These are phyloP conservation scores for Eurois occulta DNA, from an alignment of 2,888 invertebrate species.

Conservation along the genomic window DNA sequence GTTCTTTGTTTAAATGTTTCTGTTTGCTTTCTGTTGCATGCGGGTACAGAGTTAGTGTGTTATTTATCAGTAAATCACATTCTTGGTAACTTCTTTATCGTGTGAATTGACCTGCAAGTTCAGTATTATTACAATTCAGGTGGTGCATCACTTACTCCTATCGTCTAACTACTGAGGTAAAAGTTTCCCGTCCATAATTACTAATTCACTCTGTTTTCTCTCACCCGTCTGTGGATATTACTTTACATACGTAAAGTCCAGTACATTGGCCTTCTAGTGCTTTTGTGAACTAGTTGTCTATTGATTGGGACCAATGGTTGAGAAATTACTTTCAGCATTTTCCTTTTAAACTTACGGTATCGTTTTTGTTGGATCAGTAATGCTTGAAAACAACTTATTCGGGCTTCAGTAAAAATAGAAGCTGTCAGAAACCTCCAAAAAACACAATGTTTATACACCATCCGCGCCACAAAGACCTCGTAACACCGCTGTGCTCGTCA, in stretches of 20 bases:
- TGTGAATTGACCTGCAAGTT: too few species aligned
- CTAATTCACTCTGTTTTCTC: neutral
- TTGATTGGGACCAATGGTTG: neutral
- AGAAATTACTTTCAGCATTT: neutral
- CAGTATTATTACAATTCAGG: neutral
- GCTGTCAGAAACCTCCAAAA: neutral
- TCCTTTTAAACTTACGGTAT: neutral
- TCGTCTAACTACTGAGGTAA: too few species aligned
- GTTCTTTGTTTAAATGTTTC: neutral
- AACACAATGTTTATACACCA: neutral
- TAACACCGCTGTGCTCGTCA: constrained; percentile 52
- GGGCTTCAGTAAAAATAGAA: neutral
- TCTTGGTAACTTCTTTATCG: neutral
- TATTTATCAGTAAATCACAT: neutral
- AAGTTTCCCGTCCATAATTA: neutral
- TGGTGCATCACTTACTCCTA: neutral
- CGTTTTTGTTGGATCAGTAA: neutral
- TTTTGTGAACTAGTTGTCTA: neutral
- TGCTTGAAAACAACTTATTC: too few species aligned
- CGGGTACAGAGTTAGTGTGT: neutral
- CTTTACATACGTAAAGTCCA: neutral
- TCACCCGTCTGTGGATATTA: too few species aligned
- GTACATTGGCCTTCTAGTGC: neutral
- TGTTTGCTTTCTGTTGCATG: neutral
- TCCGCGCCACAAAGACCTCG: neutral